These are phyloP conservation scores for Lepidurus arcticus DNA, from an alignment of 1,140 invertebrate species.

Conservation along the genomic window DNA sequence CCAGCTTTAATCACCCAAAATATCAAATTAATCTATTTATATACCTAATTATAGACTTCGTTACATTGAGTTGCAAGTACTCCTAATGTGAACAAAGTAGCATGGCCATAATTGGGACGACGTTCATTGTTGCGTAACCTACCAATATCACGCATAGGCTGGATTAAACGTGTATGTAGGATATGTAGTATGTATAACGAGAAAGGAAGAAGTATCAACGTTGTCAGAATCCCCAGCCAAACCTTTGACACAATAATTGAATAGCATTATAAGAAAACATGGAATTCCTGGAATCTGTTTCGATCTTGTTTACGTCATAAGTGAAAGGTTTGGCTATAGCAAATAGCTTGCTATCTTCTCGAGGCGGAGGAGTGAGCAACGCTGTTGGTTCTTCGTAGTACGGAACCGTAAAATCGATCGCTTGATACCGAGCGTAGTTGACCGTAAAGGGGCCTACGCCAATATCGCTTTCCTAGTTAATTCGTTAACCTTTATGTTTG, in stretches of 20 bases:
- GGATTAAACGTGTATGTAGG: background rate
- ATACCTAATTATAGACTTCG: background rate
- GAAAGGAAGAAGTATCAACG: background rate
- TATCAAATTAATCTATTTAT: background rate
- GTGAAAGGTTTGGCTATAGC: slow-evolving; percentile 34
- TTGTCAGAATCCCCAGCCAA: background rate
- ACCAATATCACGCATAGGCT: background rate
- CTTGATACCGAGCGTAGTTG: background rate
- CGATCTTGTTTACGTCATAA: slow-evolving; percentile 25
- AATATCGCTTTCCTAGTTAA: slow-evolving; percentile 22
- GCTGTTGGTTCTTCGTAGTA: slow-evolving; percentile 30
- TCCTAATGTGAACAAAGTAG: background rate
- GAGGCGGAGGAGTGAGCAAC: slow-evolving; percentile 30
- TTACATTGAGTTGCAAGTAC: slow-evolving; percentile 1
- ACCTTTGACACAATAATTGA: background rate
- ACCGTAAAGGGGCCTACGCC: slow-evolving; percentile 25
- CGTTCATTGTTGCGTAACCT: background rate
- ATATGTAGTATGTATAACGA: background rate
- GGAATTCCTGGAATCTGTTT: background rate
- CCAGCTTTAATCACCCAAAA: background rate
- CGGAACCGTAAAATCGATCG: slow-evolving; percentile 26
- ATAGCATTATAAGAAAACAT: background rate
- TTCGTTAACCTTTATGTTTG: background rate
- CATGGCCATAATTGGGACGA: background rate
- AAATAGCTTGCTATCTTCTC: slow-evolving; percentile 25